phyloP scores from a whole-genome alignment of 64 coral and sea anemone species.

The Pachyseris speciosa region DNA sequence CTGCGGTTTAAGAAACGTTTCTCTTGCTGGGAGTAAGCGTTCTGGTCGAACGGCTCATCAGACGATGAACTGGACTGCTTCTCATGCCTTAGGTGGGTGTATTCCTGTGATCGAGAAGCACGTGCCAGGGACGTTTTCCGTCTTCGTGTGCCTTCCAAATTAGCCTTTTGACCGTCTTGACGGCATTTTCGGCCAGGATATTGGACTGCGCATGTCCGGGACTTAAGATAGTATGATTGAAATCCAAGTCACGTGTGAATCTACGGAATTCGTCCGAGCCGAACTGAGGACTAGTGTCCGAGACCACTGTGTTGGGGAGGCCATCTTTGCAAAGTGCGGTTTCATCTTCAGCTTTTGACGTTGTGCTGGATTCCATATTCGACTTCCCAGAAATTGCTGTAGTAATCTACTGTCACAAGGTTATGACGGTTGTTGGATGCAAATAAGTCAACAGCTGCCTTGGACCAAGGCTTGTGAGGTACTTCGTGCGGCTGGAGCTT shows the following conservation, averaged over 20 bases:
- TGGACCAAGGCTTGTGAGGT: background rate
- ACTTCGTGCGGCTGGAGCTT: background rate
- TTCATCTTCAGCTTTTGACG: background rate
- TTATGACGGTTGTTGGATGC: background rate
- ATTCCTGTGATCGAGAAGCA: conserved; percentile 41
- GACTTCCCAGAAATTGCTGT: conserved; percentile 26
- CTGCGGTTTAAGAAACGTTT: conserved; percentile 50
- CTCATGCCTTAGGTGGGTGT: conserved; percentile 40
- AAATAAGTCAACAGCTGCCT: conserved; percentile 4
- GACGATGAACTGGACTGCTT: conserved; percentile 30
- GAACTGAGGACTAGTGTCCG: conserved; percentile 26
- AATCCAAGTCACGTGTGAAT: conserved; percentile 2
- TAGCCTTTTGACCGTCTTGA: background rate
- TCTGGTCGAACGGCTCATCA: conserved; percentile 52
- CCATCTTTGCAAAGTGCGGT: conserved; percentile 23
- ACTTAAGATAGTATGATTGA: background rate
- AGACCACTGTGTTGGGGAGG: background rate
- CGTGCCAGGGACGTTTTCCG: background rate
- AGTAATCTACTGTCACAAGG: conserved; percentile 14
- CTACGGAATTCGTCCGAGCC: conserved; percentile 1
- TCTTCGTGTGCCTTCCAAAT: conserved; percentile 39
- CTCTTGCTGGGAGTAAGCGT: conserved; percentile 47
- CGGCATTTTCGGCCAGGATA: background rate
- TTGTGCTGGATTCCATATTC: background rate
- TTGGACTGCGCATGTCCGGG: conserved; percentile 30